Evolutionary conservation across 1,140 invertebrate genomes (phyloP), one percentile per base, ranked within the genome.

Genomic region (Centruroides vittatus): DNA sequence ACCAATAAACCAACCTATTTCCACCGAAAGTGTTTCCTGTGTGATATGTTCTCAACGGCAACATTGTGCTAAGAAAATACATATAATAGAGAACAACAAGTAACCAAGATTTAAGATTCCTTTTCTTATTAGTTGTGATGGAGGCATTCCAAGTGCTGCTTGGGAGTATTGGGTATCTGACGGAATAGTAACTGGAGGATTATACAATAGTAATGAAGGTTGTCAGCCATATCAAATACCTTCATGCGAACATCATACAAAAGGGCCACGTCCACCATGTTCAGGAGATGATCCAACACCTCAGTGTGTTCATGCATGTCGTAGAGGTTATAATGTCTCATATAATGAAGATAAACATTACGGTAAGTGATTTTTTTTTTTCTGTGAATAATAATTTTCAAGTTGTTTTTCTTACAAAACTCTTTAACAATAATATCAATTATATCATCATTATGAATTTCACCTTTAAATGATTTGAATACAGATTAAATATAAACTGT

Each of bases 151-250:
- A 9, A 68, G 70, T 11, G 76, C 81, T 13, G 91, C 91, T 6
- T 96, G 90, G 89, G 74, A 80, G 53, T 91, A 87, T 73, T 94
- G 86, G 86, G 84, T 84, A 3, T 75, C 78, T 35, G 81, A 78
- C 58, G 87, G 87, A 9, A 73, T 91, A 56, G 91, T 95, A 1
- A 89, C 85, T 61, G 92, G 92, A 57, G 90, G 90, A 4, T 77
- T 81, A 58, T 95, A 84, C 70, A 82, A 82, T 54, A 84, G 84
- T 1, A 76, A 83, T 49, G 79, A 83, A 76, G 87, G 90, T 48
- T 96, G 92, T 73, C 79, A 81, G 65, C 90, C 91, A 3, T 95
- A 96, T 67, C 78, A 82, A 67, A 86, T 95, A 62, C 73, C 79
- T 34, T 86, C 88, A 0, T 96, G 93, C 73, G 91, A 94, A 70